Percentiles rank a stretch among this genome's conserved stretches.
phyloP scores from a whole-genome alignment of 2,888 invertebrate species.

The Malachius bipustulatus region DNA sequence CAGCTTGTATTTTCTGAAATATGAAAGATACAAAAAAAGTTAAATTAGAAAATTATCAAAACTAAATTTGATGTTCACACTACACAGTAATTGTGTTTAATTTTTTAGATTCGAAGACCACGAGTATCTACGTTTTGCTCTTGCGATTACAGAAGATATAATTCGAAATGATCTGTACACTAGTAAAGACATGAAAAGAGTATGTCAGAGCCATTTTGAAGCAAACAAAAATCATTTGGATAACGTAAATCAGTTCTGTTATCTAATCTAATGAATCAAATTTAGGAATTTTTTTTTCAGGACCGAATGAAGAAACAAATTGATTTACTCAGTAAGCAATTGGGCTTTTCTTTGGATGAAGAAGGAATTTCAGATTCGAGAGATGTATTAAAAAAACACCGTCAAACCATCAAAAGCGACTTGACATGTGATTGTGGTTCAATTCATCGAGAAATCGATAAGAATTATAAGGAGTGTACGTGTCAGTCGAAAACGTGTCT shows the following conservation, averaged over 20 bases:
- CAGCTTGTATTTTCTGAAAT: too few species aligned
- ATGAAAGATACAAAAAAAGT: too few species aligned
- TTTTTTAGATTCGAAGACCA: constrained; percentile 25
- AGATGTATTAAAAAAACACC: background rate
- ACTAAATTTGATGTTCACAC: too few species aligned
- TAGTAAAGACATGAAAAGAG: constrained; percentile 39
- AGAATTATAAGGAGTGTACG: background rate
- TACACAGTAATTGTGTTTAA: background rate
- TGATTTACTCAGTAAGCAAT: background rate
- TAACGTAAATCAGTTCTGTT: constrained; percentile 32
- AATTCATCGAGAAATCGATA: background rate
- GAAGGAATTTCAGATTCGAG: too few species aligned
- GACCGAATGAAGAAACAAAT: background rate
- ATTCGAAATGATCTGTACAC: constrained; percentile 41
- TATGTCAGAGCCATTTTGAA: constrained; percentile 41
- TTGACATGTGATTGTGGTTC: background rate
- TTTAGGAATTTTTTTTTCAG: background rate
- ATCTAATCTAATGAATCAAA: background rate
- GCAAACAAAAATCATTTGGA: constrained; percentile 37
- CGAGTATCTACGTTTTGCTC: constrained; percentile 33
- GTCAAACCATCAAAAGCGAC: constrained; percentile 1
- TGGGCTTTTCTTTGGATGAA: constrained; percentile 2
- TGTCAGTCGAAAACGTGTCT: background rate
- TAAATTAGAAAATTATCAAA: too few species aligned
- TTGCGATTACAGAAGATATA: constrained; percentile 44